phyloP scores from a whole-genome alignment of 2,888 invertebrate genomes.

The Parelbella ahira region DNA sequence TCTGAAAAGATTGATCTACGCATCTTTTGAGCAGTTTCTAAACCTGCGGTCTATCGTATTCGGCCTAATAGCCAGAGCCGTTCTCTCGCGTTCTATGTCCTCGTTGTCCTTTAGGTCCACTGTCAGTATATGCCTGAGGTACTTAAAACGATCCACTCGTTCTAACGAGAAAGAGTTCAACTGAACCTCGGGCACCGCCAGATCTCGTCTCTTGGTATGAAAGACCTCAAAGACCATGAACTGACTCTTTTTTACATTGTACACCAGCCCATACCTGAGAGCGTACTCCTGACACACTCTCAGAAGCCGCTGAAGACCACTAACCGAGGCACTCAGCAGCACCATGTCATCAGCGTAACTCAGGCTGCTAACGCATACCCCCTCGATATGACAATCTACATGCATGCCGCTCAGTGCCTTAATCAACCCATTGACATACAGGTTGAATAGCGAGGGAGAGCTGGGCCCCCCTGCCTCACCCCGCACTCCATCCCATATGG shows the following conservation, averaged over 20 bases:
- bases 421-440: too few relatives aligned
- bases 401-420: too few relatives aligned
- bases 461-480: background rate
- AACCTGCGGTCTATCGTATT: background rate
- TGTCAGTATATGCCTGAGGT: background rate
- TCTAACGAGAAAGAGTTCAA: background rate
- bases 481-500: background rate
- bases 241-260: too few relatives aligned
- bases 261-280: too few relatives aligned
- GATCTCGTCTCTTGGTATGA: background rate
- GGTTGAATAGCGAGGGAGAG: background rate
- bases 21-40: background rate
- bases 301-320: background rate
- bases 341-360: conserved; percentile 14
- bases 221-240: conserved; percentile 2
- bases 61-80: background rate
- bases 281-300: background rate
- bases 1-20: background rate
- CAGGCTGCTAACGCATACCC: too few relatives aligned
- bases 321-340: conserved; percentile 7
- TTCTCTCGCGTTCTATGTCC: background rate
- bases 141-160: background rate
- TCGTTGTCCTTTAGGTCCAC: background rate
- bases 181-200: background rate
- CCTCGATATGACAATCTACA: too few relatives aligned